Conservation (phyloP, 2,797 vertebrate species). For the Basileuterus tristriatus region DNA sequence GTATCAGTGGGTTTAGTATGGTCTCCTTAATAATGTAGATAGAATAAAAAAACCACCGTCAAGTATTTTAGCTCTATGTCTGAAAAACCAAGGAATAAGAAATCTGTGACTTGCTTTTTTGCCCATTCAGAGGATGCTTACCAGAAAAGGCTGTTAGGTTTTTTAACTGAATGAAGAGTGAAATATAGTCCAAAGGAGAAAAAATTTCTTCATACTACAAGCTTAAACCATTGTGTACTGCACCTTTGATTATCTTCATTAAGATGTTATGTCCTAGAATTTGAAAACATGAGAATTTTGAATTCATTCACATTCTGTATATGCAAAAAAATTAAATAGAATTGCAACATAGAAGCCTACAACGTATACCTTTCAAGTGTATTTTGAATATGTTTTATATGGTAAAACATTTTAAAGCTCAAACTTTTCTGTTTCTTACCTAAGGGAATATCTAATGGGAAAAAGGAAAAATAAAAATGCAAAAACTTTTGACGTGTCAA, state of each 20-base stretch:
- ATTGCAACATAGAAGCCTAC: background rate
- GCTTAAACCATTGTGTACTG: background rate
- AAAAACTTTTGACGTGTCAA: background rate
- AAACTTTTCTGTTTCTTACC: background rate
- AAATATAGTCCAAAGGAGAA: background rate
- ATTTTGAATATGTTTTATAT: background rate
- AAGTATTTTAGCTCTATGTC: background rate
- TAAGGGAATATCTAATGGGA: background rate
- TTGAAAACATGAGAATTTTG: background rate
- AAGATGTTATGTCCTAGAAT: background rate
- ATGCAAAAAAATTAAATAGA: background rate
- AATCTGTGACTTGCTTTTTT: background rate
- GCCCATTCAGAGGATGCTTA: background rate
- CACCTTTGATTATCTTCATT: background rate
- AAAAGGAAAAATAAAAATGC: background rate
- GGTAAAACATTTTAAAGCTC: background rate
- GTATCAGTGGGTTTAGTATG: background rate
- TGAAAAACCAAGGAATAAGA: background rate
- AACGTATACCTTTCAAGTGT: background rate
- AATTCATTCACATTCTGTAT: background rate
- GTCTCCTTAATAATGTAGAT: background rate
- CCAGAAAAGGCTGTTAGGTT: background rate
- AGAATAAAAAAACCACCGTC: fast-evolving
- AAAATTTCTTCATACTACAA: background rate
- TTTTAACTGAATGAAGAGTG: background rate